Evolutionary conservation across 1,140 invertebrate genomes (phyloP), one percentile per base, ranked within the genome.

Genomic region (Octopus sinensis): DNA sequence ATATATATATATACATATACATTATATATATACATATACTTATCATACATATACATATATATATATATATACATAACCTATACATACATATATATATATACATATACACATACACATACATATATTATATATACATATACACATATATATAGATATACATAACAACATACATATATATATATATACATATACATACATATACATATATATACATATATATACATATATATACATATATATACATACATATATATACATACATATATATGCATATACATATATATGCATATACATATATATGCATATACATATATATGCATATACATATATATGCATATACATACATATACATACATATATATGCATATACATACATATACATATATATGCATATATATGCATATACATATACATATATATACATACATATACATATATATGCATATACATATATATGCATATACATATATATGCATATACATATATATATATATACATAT

Each of bases 191-290:
- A 12, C 12, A 5, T 71, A 23, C 30, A 71, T 71, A 71, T 71
- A 13, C 30, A 13, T 71, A 71, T 71, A 71, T 71, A 71, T 71
- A 71, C 30, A 71, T 71, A 12, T 12, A 4, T 71, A 23, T 71
- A 71, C 30, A 71, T 71, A 71, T 71, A 71, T 71, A 71, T 62
- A 13, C 30, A 13, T 71, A 71, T 71, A 71, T 71, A 71, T 62
- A 71, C 30, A 23, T 12, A 5, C 30, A 23, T 71, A 13, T 71
- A 71, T 71, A 71, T 71, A 13, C 30, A 71, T 71, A 23, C 12
- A 17, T 62, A 62, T 62, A 62, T 71, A 71, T 71, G 12, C 30
- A 13, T 71, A 71, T 71, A 13, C 30, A 13, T 71, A 71, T 71
- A 71, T 71, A 71, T 71, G 30, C 30, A 13, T 71, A 71, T 71